Evolutionary conservation across 2,797 vertebrate species (phyloP).

Genomic region (Enteromius unitaeniatus): DNA sequence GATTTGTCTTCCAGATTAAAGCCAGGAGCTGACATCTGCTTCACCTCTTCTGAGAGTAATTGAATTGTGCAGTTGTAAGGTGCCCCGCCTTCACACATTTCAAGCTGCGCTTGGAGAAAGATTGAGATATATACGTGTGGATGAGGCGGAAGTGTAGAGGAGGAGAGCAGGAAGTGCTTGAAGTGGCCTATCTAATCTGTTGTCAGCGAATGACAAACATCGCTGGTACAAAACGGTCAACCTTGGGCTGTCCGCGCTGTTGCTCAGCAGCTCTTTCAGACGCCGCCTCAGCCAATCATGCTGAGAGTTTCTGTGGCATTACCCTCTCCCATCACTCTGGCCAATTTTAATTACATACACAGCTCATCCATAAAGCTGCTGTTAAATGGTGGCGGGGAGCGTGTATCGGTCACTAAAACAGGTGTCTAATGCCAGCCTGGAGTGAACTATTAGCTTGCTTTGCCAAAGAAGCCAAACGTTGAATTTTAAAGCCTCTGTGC

Average conservation of each 20-base stretch:
- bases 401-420: slow-evolving; percentile 5
- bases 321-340: neutral
- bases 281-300: slow-evolving; percentile 56
- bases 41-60: slow-evolving; percentile 47
- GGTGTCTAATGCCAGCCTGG: slow-evolving; percentile 4
- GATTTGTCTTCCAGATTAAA: slow-evolving; percentile 49
- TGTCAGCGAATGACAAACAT: slow-evolving; percentile 45
- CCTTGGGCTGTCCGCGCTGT: slow-evolving; percentile 15
- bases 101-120: neutral
- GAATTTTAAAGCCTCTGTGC: neutral
- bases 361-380: neutral
- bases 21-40: slow-evolving; percentile 45
- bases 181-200: slow-evolving; percentile 27
- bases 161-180: neutral
- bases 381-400: slow-evolving; percentile 6
- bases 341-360: slow-evolving; percentile 3
- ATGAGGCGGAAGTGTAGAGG: neutral
- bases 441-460: neutral
- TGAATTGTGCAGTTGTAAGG: slow-evolving; percentile 45
- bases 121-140: neutral
- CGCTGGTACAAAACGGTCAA: slow-evolving; percentile 7
- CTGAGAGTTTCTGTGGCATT: slow-evolving; percentile 36
- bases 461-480: slow-evolving; percentile 3
- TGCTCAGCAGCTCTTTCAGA: slow-evolving; percentile 42
- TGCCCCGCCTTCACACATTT: slow-evolving; percentile 15